phyloP scores from a whole-genome alignment of 2,888 invertebrate species.

The Patella pellucida region DNA sequence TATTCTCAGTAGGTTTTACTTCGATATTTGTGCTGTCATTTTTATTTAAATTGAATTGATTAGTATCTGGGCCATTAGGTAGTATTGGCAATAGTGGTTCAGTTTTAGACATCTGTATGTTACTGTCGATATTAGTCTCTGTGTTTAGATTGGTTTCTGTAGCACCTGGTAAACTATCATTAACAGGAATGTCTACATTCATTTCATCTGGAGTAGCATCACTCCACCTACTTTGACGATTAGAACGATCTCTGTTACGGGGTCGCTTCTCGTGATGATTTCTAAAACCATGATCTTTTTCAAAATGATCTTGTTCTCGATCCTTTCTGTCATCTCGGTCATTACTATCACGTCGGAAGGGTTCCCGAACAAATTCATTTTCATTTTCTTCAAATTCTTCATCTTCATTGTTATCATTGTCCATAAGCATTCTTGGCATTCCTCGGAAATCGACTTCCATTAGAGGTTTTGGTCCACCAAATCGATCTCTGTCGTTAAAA shows the following conservation, averaged over 20 bases:
- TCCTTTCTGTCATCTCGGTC: slow-evolving; percentile 30
- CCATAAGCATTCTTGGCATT: slow-evolving; percentile 30
- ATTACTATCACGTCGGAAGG: slow-evolving; percentile 23
- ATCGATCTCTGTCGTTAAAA: slow-evolving; percentile 27
- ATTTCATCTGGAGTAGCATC: slow-evolving; percentile 30
- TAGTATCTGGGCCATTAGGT: slow-evolving; percentile 1
- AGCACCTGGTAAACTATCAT: not conserved
- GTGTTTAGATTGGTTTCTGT: not conserved
- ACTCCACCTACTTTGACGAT: slow-evolving; percentile 46
- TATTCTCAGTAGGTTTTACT: not conserved
- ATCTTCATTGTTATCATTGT: slow-evolving; percentile 36
- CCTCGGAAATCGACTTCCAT: slow-evolving; percentile 28
- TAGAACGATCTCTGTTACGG: slow-evolving; percentile 25
- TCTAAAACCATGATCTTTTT: slow-evolving; percentile 4
- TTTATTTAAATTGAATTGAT: not conserved
- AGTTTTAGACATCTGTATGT: not conserved
- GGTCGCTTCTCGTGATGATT: slow-evolving; percentile 18
- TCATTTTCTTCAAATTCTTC: slow-evolving; percentile 28
- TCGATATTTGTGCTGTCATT: not conserved
- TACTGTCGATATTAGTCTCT: not conserved
- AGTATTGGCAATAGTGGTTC: not conserved
- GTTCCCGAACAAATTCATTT: slow-evolving; percentile 23
- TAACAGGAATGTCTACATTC: slow-evolving; percentile 1
- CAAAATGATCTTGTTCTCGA: slow-evolving; percentile 24
- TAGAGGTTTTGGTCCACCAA: slow-evolving; percentile 36